Evolutionary conservation across 1,140 invertebrate genomes (phyloP), one percentile per base, ranked within the genome.

Genomic region (Drosophila punjabiensis): DNA sequence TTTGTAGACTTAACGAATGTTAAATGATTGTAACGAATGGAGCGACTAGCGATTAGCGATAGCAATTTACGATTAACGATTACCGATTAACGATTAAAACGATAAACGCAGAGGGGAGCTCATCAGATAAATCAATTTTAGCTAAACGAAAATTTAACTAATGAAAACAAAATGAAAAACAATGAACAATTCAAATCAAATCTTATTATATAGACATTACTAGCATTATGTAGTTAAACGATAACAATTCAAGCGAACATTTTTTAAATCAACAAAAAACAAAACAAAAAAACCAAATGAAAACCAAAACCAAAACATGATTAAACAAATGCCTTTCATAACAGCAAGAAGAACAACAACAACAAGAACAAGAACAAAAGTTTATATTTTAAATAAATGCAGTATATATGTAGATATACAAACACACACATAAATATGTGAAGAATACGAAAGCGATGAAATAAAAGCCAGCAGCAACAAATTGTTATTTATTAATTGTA

Each of bases 341-440:
- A 61, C 71, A 69, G 66, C 63, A 52, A 73, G 68, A 74, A 60
- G 68, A 74, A 60, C 69, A 83, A 71, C 41, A 69, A 60, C 37
- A 78, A 82, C 13, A 74, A 67, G 16, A 81, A 75, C 16, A 76
- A 24, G 24, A 24, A 68, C 32, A 82, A 62, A 60, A 83, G 61
- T 81, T 88, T 87, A 91, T 86, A 80, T 82, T 82, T 90, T 82
- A 86, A 80, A 90, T 84, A 84, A 71, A 83, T 81, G 68, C 81
- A 84, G 66, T 76, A 82, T 79, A 79, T 84, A 81, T 67, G 66
- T 64, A 66, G 33, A 79, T 62, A 81, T 74, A 80, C 56, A 81
- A 35, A 73, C 45, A 73, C 45, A 82, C 33, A 62, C 48, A 71
- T 60, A 39, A 41, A 62, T 39, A 69, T 59, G 53, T 50, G 45